Evolutionary conservation across 2,797 vertebrate species (phyloP).

Genomic region (Pogonophryne albipinna): DNA sequence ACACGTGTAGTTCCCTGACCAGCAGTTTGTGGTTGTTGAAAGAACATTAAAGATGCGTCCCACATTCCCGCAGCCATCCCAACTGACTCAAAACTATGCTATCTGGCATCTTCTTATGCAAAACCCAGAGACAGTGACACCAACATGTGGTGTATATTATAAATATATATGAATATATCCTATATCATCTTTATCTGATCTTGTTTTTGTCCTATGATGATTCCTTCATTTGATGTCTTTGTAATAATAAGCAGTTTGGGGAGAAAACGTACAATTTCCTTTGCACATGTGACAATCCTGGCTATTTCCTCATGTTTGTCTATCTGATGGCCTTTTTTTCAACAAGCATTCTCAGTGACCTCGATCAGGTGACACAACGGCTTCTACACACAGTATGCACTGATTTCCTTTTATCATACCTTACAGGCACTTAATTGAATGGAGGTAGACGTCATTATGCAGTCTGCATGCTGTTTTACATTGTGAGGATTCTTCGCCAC

Average conservation of each 20-base stretch:
- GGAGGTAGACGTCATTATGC: conserved; percentile 48
- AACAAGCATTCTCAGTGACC: conserved; percentile 60
- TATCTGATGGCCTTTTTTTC: conserved; percentile 48
- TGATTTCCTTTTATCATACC: conserved; percentile 59
- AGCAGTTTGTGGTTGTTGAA: conserved; percentile 72
- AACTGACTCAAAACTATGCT: conserved; percentile 53
- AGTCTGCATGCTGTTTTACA: conserved; percentile 49
- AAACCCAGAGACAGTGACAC: conserved; percentile 72
- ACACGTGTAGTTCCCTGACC: conserved; percentile 57
- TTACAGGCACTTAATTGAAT: conserved; percentile 73
- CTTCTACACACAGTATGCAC: conserved; percentile 69
- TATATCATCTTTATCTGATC: conserved; percentile 62
- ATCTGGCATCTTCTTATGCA: conserved; percentile 67
- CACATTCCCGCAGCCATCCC: conserved; percentile 62
- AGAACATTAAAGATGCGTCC: conserved; percentile 37
- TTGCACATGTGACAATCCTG: conserved; percentile 80
- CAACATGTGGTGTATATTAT: conserved; percentile 72
- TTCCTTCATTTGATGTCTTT: conserved; percentile 49
- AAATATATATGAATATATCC: conserved; percentile 65
- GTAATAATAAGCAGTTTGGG: conserved; percentile 51
- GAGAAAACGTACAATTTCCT: conserved; percentile 41
- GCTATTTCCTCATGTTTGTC: conserved; percentile 45
- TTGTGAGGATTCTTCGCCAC: conserved; percentile 29
- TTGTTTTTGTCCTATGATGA: conserved; percentile 56
- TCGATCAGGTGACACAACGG: conserved; percentile 45